Base-by-base conservation (phyloP, 2,797 vertebrate species). In the Psittacula echo region DNA sequence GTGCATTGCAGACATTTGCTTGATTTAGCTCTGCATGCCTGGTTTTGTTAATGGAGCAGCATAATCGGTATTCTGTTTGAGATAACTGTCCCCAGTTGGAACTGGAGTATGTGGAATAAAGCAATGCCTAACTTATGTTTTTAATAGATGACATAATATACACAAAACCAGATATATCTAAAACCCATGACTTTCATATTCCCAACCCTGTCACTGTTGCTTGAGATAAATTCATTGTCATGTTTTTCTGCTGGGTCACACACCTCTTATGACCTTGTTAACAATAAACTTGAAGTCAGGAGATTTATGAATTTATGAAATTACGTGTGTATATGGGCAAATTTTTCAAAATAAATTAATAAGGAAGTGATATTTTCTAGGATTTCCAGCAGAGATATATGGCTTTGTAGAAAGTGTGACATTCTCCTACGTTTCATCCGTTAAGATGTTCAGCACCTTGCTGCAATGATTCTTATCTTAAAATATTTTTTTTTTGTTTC, bases 61-160 rank as follows among this genome's bases (percentile, higher is more conserved):
- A 65, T 45, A 65, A n/a, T 39, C 0, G 0, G 7, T 67, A 20
- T 65, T 89, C 10, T 85, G 1, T 65, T 82, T 62, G 22, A 23
- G 20, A 26, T 65, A 58, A 34, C 56, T 68, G 9, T 79, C 8
- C 20, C 50, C 8, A 9, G 3, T 3, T 82, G 41, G 32, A 89
- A 61, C 10, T 53, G 45, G 9, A 83, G 10, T 73, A 41, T 9
- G 9, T 19, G 64, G 16, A 60, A 45, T 56, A n/a, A 72, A 80
- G 42, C 37, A 71, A 56, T 11, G 6, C 17, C 9, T n/a, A 65
- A 32, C 10, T 58, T 67, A 39, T 44, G 47, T 37, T 37, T 73
- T 20, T 26, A 42, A 44, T 24, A 67, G n/a, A 48, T 79, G 5
- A 20, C 24, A 37, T 15, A 53, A 23, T n/a, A n/a, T 45, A 9